Evolutionary conservation across 2,888 invertebrate genomes (phyloP).

Genomic region (Harmothoe impar): DNA sequence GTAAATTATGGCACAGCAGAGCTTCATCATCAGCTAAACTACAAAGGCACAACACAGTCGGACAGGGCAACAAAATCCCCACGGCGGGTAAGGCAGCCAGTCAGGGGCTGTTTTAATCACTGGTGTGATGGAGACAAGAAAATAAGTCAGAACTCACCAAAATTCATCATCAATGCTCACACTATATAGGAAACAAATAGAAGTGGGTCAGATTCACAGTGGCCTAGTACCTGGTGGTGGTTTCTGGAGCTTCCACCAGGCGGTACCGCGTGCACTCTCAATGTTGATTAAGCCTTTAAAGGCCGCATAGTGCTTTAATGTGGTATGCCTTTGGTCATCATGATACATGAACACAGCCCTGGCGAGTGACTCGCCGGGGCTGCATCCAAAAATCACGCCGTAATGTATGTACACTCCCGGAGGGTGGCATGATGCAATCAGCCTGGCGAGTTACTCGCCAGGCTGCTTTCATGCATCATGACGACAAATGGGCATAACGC

Average conservation of each 20-base stretch:
- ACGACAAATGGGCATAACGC: too few species aligned
- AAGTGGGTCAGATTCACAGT: conserved; percentile 42
- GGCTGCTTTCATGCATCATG: too few species aligned
- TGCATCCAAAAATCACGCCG: too few species aligned
- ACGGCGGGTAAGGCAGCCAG: conserved; percentile 32
- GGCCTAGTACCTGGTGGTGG: conserved; percentile 33
- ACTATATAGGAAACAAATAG: conserved; percentile 53
- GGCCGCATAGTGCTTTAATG: too few species aligned
- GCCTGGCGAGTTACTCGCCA: too few species aligned
- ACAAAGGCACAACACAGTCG: conserved; percentile 43
- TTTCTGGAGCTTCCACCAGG: background rate
- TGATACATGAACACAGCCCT: too few species aligned
- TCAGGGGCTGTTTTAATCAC: background rate
- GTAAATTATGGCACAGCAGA: background rate
- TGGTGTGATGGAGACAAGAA: conserved; percentile 47
- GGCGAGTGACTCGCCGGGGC: too few species aligned
- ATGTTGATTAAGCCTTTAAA: background rate
- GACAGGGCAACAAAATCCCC: conserved; percentile 14
- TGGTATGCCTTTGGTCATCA: too few species aligned
- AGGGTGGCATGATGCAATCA: too few species aligned
- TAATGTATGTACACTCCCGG: too few species aligned
- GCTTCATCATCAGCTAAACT: background rate
- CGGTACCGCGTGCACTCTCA: conserved; percentile 27
- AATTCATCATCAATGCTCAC: conserved; percentile 58
- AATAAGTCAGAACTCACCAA: conserved; percentile 58